Conservation (phyloP, 2,797 vertebrate species). For the Coilia nasus region DNA sequence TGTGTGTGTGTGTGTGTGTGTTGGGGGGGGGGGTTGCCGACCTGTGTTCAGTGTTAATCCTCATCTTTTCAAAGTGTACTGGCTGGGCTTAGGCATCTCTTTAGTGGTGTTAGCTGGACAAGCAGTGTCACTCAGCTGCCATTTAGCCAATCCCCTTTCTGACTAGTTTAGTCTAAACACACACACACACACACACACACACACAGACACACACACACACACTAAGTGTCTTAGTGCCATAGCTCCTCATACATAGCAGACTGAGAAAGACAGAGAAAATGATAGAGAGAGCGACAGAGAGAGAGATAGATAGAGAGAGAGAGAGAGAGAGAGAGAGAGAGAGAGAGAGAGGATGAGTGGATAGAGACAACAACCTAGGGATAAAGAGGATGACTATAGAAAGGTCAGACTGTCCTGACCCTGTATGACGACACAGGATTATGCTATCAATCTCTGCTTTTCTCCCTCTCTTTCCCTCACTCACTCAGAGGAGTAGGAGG, state of each 20-base stretch:
- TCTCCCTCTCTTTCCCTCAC: not conserved
- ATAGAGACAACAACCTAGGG: constrained; percentile 20
- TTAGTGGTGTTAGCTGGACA: constrained; percentile 38
- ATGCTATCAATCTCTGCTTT: constrained; percentile 33
- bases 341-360: constrained; percentile 28
- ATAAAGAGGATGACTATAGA: constrained; percentile 53
- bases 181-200: not conserved
- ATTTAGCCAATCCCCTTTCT: constrained; percentile 41
- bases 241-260: constrained; percentile 32
- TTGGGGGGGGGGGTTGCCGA: not conserved
- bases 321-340: constrained; percentile 5
- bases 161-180: constrained; percentile 38
- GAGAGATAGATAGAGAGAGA: constrained; percentile 13
- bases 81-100: not conserved
- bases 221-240: no score
- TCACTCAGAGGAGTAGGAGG: constrained; percentile 46
- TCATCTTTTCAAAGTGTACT: constrained; percentile 30
- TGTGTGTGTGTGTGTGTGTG: not conserved
- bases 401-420: constrained; percentile 41
- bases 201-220: not conserved
- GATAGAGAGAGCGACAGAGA: constrained; percentile 45
- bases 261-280: constrained; percentile 46
- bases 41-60: constrained; percentile 41
- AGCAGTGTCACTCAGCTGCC: constrained; percentile 36
- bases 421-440: constrained; percentile 30